Evolutionary conservation across 2,113 vertebrate species (phyloP).

Genomic region (Gambusia holbrooki): DNA sequence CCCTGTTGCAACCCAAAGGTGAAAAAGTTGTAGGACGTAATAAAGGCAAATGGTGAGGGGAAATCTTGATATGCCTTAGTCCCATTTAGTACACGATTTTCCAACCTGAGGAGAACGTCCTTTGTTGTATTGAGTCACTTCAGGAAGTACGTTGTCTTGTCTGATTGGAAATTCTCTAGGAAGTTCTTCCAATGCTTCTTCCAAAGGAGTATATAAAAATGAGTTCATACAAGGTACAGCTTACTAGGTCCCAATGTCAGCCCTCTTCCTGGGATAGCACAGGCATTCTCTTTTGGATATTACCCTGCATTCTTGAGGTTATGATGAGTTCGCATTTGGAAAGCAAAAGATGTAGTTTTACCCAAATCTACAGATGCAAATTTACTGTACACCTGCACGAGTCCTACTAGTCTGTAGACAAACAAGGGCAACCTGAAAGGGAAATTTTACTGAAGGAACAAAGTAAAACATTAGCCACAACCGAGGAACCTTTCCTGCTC

Average conservation of each 20-base stretch:
- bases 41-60: no score
- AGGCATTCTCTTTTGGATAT: background rate
- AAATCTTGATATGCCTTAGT: background rate
- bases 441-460: background rate
- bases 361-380: constrained; percentile 23
- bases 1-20: no score
- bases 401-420: background rate
- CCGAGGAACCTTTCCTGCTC: constrained; percentile 7
- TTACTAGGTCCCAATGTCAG: no score
- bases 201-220: background rate
- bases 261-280: no score
- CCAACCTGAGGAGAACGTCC: background rate
- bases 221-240: no score
- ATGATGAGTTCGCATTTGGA: constrained; percentile 27
- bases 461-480: background rate
- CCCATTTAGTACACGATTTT: background rate
- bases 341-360: constrained; percentile 21
- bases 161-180: constrained; percentile 9
- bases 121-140: constrained; percentile 33
- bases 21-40: background rate
- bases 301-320: background rate
- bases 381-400: constrained; percentile 1
- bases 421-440: background rate
- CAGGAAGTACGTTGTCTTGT: constrained; percentile 8
- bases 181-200: background rate